Evolutionary conservation across 2,888 invertebrate genomes (phyloP), one percentile per base, ranked within the genome.

Genomic region (Amphiduros pacificus): DNA sequence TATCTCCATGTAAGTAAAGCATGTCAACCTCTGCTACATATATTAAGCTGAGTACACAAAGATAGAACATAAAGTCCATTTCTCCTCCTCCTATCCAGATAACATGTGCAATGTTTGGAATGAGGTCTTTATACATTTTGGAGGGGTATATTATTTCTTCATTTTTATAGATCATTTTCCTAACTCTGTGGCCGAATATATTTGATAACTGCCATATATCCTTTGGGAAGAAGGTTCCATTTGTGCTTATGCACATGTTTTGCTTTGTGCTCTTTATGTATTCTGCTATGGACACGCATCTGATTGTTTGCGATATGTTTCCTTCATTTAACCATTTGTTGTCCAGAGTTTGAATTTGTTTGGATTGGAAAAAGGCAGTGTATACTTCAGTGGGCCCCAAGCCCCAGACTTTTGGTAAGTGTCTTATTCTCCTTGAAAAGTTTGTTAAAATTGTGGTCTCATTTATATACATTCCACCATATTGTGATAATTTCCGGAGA

Each of bases 101-200:
- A 40, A 78, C 73, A 59, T 80, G 80, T 24, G 77, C 75, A 26
- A 78, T 76, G 58, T 75, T 76, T n/a, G 78, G 78, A 31, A 79
- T 76, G 4, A 66, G 65, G 0, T 65, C 66, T 17, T 53, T 36
- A n/a, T 65, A 62, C 14, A 63, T 56, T 27, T 63, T 66, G 6
- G 29, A 36, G 2, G 71, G 66, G 6, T 55, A 36, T 14, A 62
- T 63, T 14, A 72, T 60, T 17, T 70, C 67, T 1, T 63, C 49
- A 24, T 58, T 56, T n/a, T 73, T 73, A 64, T 78, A 77, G 6
- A 73, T 64, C 20, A 76, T 28, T 6, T 49, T 65, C 28, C 76
- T 55, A 5, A 63, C 66, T 5, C 71, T 59, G 2, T 62, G 53
- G 2, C 70, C 73, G 48, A 76, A 71, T 11, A 63, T 27, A 6